Evolutionary conservation across 2,888 invertebrate species (phyloP), one percentile per base, ranked within the genome.

Genomic region (Boloria selene): DNA sequence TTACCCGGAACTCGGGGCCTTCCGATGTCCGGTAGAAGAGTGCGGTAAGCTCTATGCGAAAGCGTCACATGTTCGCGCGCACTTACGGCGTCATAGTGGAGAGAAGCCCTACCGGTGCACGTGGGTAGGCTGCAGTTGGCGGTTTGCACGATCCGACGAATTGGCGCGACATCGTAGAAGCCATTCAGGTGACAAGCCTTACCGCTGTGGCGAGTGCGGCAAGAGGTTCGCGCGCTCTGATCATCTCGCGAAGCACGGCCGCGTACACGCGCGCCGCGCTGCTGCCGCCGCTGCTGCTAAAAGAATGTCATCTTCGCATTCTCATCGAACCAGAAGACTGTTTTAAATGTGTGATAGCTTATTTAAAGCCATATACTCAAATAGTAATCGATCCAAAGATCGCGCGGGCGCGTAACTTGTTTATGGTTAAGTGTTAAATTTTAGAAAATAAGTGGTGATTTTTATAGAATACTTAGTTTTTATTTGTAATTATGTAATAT

Each of bases 161-260:
- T 88, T 98, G 72, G 97, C 98, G 2, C 94, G 98, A 18, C 98
- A 98, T 84, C 95, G 96, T 62, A 94, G 98, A 71, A 98, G 98
- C n/a, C 98, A 98, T 87, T 98, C 98, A 0, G 98, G 98, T 0
- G 94, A 98, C 70, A 98, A 98, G 85, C 98, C 98, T 0, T 98
- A 98, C 86, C 94, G 95, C 67, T 99, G 98, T 85, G 93, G 94
- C 66, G 94, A 97, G 76, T 99, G 98, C 84, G 94, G 95, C 58
- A 98, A 98, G 86, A 94, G 95, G 70, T 99, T 99, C 86, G 97
- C 98, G 0, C 93, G 98, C 31, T 98, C 98, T 38, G 98, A 99
- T 85, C 98, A 99, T 85, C 93, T 98, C 65, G 95, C 98, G 31
- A 98, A 98, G 85, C 98, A 99, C 85, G 94, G 96, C 16, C 97